A percentile compares a stretch with the other conserved stretches of the same genome.
These are phyloP conservation scores for Lottia gigantea DNA, from an alignment of 2,888 invertebrate genomes.

Conservation along the genomic window DNA sequence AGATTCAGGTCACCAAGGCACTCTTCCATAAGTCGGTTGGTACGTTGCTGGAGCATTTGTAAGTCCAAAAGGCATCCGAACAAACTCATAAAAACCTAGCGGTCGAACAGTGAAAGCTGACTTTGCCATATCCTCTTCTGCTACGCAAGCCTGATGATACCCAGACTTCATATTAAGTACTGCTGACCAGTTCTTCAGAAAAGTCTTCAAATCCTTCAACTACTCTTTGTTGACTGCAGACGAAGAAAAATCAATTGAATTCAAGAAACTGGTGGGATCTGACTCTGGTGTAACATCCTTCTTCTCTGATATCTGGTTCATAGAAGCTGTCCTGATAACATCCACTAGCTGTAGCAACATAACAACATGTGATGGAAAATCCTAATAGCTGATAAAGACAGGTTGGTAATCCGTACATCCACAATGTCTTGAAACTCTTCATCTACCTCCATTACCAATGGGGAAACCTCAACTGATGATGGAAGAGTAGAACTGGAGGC, in stretches of 20 bases:
- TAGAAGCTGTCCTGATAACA: no score
- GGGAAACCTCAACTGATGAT: no score
- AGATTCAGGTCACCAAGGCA: slow-evolving; percentile 14
- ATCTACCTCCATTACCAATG: no score
- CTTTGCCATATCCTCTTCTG: background rate
- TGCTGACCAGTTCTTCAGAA: background rate
- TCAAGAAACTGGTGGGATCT: no score
- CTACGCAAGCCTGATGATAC: background rate
- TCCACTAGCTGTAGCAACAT: no score
- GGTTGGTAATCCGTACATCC: no score
- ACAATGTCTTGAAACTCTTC: no score
- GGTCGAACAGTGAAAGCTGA: background rate
- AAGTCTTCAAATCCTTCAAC: background rate
- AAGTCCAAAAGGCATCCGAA: background rate
- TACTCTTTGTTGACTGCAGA: background rate
- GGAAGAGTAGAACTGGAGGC: no score
- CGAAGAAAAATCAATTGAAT: background rate
- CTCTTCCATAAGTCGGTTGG: background rate
- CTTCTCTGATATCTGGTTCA: no score
- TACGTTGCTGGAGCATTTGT: background rate
- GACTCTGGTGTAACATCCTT: background rate
- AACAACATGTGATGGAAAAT: no score
- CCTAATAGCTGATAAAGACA: no score
- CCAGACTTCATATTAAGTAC: slow-evolving; percentile 10
- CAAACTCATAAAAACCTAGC: background rate